Conservation (phyloP, 2,797 vertebrate species). For the Graptemys geographica region DNA sequence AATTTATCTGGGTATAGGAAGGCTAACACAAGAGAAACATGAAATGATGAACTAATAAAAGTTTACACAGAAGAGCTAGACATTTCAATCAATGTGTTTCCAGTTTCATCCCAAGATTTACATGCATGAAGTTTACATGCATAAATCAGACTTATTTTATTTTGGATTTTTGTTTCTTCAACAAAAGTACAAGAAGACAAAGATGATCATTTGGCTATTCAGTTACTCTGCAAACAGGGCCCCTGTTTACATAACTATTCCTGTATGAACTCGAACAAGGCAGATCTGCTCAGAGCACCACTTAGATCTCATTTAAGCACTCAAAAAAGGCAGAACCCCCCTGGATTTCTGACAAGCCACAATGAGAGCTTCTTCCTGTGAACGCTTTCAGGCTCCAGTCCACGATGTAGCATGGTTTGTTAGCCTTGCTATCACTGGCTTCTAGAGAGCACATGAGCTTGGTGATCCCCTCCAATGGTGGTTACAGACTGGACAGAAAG, state of each 20-base stretch:
- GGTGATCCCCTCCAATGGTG: not conserved
- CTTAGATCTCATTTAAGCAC: not conserved
- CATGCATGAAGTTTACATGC: not conserved
- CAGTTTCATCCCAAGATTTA: not conserved
- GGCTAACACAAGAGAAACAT: not conserved
- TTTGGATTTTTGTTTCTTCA: constrained; percentile 24
- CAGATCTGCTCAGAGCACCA: not conserved
- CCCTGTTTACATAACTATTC: not conserved
- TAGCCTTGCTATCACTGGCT: not conserved
- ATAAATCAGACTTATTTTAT: constrained; percentile 7
- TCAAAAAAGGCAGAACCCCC: too few relatives aligned
- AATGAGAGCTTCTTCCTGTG: constrained; percentile 34
- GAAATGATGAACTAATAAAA: not conserved
- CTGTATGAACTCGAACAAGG: not conserved
- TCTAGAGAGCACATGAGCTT: not conserved
- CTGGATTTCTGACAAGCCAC: too few relatives aligned
- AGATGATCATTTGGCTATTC: not conserved
- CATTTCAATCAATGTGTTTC: not conserved
- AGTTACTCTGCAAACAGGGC: not conserved
- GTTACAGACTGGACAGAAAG: not conserved
- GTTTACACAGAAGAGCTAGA: not conserved
- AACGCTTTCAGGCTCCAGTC: constrained; percentile 46
- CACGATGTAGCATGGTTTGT: constrained; percentile 35
- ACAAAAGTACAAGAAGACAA: constrained; percentile 3
- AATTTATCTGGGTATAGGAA: not conserved